Percentiles rank a stretch among this genome's conserved stretches.
These are phyloP conservation scores for Tapirus terrestris DNA, from an alignment of 2,113 vertebrate species.

Conservation along the genomic window DNA sequence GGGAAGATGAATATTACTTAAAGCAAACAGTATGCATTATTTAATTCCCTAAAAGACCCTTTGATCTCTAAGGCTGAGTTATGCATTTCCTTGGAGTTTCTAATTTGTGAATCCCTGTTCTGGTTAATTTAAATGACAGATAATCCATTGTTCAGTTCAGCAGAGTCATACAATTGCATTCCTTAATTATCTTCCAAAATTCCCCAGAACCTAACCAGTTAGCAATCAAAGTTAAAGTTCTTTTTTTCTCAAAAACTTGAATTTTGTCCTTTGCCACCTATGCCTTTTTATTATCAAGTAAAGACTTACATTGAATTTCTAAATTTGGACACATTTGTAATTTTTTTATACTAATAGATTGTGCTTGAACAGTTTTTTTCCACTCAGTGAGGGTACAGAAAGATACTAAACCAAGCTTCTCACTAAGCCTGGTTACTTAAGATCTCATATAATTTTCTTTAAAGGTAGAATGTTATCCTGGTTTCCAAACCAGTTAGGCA, in stretches of 20 bases:
- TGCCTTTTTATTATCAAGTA: constrained; percentile 60
- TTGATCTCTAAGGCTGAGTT: constrained; percentile 27
- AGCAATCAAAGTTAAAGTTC: constrained; percentile 30
- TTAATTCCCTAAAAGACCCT: constrained; percentile 28
- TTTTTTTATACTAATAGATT: constrained; percentile 45
- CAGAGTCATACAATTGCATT: neutral
- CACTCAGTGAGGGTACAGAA: neutral
- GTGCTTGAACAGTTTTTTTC: constrained; percentile 6
- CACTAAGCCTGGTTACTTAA: constrained; percentile 48
- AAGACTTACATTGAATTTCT: constrained; percentile 52
- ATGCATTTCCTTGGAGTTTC: neutral
- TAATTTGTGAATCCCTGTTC: constrained; percentile 43
- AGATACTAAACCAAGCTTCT: constrained; percentile 33
- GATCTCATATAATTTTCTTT: constrained; percentile 40
- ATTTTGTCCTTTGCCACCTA: constrained; percentile 53
- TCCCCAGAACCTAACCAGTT: constrained; percentile 36
- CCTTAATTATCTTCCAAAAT: constrained; percentile 50
- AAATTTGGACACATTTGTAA: constrained; percentile 14
- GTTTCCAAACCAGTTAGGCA: constrained; percentile 25
- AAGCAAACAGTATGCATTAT: constrained; percentile 45
- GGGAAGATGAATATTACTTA: constrained; percentile 76
- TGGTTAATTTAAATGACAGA: constrained; percentile 47
- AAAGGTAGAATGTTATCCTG: constrained; percentile 24
- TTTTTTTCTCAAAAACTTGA: neutral
- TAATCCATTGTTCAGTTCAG: constrained; percentile 38